Conservation (phyloP, 1,140 invertebrate genomes). For the Formica selysi region DNA sequence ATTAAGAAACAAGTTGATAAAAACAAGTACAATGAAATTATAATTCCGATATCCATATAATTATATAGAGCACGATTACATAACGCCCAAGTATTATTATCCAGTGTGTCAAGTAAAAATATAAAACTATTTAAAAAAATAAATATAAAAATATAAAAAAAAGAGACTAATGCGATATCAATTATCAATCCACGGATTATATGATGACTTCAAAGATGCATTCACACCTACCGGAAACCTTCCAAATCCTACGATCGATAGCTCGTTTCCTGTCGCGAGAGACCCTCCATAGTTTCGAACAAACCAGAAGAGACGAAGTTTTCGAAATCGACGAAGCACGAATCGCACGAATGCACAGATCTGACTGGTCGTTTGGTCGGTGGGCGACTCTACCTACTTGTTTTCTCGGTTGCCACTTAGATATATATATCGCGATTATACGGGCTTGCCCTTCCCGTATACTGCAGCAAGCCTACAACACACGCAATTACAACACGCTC, state of each 20-base stretch:
- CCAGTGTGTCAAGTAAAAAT: neutral
- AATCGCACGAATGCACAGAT: conserved; percentile 42
- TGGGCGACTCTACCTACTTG: conserved; percentile 41
- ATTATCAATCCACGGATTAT: conserved; percentile 13
- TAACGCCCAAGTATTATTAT: neutral
- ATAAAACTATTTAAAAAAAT: neutral
- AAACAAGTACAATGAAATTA: neutral
- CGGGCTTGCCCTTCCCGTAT: conserved; percentile 46
- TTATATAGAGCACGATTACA: neutral
- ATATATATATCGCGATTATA: conserved; percentile 48
- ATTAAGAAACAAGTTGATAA: neutral
- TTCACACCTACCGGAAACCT: conserved; percentile 10
- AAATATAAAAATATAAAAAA: neutral
- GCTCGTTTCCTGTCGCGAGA: conserved; percentile 42
- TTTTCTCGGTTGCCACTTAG: conserved; percentile 57
- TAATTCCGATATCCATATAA: neutral
- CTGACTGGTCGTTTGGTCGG: conserved; percentile 42
- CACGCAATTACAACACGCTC: conserved; percentile 33
- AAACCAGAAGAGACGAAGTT: conserved; percentile 17
- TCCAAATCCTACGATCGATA: conserved; percentile 63
- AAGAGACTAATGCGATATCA: neutral
- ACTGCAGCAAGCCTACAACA: conserved; percentile 36
- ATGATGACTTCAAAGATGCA: neutral
- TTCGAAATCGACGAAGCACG: conserved; percentile 4
- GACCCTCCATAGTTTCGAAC: neutral